These are phyloP conservation scores for Chrysina gloriosa DNA, from an alignment of 2,888 invertebrate species.

Conservation along the genomic window DNA sequence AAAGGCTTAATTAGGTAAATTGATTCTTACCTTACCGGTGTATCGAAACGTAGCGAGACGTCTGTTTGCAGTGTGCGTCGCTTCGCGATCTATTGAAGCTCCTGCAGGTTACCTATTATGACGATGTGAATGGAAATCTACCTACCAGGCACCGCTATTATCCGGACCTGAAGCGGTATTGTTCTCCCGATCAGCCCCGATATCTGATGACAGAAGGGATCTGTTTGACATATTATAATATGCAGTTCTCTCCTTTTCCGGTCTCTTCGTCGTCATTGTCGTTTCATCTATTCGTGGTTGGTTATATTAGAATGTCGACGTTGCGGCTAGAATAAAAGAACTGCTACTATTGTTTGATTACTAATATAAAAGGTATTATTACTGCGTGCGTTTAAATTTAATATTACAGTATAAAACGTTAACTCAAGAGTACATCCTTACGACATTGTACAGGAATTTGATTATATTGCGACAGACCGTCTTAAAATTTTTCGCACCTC, in stretches of 20 bases:
- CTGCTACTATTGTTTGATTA: conserved; percentile 1
- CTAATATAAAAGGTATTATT: conserved; percentile 20
- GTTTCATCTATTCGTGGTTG: conserved; percentile 19
- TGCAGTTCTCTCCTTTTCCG: conserved; percentile 32
- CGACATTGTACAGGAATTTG: too few species aligned
- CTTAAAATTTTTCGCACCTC: too few species aligned
- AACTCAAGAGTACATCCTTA: too few species aligned
- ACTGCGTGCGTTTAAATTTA: conserved; percentile 1
- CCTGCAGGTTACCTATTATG: conserved; percentile 35
- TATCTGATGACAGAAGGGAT: conserved; percentile 44
- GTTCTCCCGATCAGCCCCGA: conserved; percentile 43
- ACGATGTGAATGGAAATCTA: conserved; percentile 30
- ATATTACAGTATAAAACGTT: too few species aligned
- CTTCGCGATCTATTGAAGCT: conserved; percentile 31
- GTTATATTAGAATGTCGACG: conserved; percentile 2
- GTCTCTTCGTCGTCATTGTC: conserved; percentile 18
- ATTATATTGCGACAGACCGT: too few species aligned
- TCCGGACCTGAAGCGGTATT: conserved; percentile 39
- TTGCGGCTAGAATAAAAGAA: conserved; percentile 3
- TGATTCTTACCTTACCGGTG: not conserved
- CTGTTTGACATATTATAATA: conserved; percentile 41
- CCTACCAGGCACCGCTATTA: conserved; percentile 23
- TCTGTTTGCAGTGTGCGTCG: conserved; percentile 11
- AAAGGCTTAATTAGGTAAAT: conserved; percentile 11
- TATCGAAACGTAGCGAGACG: not conserved